Evolutionary conservation across 1,140 invertebrate species (phyloP).

Genomic region (Laupala kohalensis): DNA sequence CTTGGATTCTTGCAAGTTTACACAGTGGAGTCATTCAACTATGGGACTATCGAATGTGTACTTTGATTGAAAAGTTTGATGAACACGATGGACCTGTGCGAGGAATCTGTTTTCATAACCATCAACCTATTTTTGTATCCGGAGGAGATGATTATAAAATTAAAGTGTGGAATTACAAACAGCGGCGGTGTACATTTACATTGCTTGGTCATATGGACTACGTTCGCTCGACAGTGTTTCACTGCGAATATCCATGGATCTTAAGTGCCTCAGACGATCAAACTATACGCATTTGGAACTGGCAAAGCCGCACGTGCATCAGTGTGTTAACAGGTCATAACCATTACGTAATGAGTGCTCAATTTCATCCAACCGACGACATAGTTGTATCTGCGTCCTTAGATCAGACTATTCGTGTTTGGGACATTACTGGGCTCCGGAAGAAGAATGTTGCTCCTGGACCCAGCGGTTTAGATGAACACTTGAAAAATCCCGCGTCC

Average conservation of each 20-base stretch:
- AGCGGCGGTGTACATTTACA: conserved; percentile 92
- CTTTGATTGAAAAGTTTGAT: conserved; percentile 96
- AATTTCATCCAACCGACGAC: conserved; percentile 95
- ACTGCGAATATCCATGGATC: conserved; percentile 99
- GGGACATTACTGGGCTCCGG: conserved; percentile 86
- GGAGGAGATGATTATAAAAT: conserved; percentile 99
- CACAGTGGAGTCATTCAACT: conserved; percentile 98
- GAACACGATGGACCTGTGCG: conserved; percentile 99
- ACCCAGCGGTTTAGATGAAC: conserved; percentile 76
- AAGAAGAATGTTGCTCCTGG: conserved; percentile 97
- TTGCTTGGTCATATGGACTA: conserved; percentile 96
- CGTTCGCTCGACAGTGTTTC: conserved; percentile 93
- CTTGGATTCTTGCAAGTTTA: conserved; percentile 95
- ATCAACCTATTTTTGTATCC: conserved; percentile 97
- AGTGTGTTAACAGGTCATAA: conserved; percentile 94
- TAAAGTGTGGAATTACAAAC: conserved; percentile 99
- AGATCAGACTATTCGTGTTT: conserved; percentile 95
- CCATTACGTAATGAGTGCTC: conserved; percentile 99
- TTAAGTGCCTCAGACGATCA: conserved; percentile 96
- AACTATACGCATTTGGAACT: conserved; percentile 98
- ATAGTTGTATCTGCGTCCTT: conserved; percentile 93
- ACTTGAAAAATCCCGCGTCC: conserved; percentile 70
- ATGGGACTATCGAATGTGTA: conserved; percentile 99
- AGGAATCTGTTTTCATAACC: conserved; percentile 94
- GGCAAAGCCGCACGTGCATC: conserved; percentile 97